A percentile compares a stretch with the other conserved stretches of the same genome.
phyloP scores from a whole-genome alignment of 2,888 invertebrate genomes.

The Caenorhabditis drosophilae region DNA sequence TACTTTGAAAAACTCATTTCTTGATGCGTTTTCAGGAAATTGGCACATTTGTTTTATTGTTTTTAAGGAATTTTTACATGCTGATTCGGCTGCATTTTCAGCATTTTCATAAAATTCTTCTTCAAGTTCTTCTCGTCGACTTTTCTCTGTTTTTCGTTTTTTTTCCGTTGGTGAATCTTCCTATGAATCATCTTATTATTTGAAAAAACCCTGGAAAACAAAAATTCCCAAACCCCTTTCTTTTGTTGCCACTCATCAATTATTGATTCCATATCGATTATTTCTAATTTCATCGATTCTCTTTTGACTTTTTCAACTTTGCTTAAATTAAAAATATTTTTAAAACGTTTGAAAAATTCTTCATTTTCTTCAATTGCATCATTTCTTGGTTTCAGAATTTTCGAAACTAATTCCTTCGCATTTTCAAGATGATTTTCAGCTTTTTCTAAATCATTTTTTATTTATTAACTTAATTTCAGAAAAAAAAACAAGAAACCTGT shows the following conservation, averaged over 20 bases:
- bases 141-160: neutral
- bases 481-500: no score
- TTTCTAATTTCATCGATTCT: slow-evolving; percentile 15
- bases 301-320: slow-evolving; percentile 19
- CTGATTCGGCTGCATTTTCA: neutral
- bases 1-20: slow-evolving; percentile 3
- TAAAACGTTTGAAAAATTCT: slow-evolving; percentile 15
- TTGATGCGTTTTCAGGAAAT: slow-evolving; percentile 1
- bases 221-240: no score
- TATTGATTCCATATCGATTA: slow-evolving; percentile 17
- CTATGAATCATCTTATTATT: neutral
- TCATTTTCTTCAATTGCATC: slow-evolving; percentile 2
- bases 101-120: neutral
- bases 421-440: neutral
- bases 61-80: neutral
- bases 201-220: no score
- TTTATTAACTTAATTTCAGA: no score
- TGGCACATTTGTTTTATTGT: slow-evolving; percentile 1
- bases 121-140: neutral
- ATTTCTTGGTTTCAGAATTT: neutral
- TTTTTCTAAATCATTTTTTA: no score
- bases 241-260: slow-evolving; percentile 7
- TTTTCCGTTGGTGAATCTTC: neutral
- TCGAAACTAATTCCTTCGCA: neutral
- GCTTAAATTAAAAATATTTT: slow-evolving; percentile 24